Evolutionary conservation across 2,113 vertebrate genomes (phyloP), one percentile per base, ranked within the genome.

Genomic region (Caracal caracal): DNA sequence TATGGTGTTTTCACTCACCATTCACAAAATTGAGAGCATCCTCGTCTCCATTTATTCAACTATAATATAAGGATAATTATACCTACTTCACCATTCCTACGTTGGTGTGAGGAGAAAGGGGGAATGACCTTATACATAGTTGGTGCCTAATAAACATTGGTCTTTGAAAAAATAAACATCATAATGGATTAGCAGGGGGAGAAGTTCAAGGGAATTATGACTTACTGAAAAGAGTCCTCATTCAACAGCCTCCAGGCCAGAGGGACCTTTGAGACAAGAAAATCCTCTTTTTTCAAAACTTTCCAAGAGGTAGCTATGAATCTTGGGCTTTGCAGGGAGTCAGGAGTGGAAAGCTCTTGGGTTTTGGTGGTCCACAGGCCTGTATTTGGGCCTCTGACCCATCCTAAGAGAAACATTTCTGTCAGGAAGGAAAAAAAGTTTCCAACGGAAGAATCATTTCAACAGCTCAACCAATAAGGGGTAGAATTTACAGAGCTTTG

Each of bases 401-500:
- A 61, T 47, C 16, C 63, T 79, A 73, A 87, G 9, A 94, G 68
- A 95, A 79, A 82, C 73, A 15, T 82, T 91, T 95, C 63, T 70
- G 16, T 75, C 33, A 33, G 65, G 63, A 91, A 88, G 6, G 11
- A 20, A 5, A 40, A 33, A 28, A 16, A 83, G 2, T 35, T 86
- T 65, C 28, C 49, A 56, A 1, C n/a, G 15, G 49, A 88, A 92
- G 43, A 49, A 70, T 71, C 76, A 43, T 66, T 90, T 59, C 47
- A 94, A 87, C 30, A 61, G 16, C 17, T 51, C 81, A 28, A 37
- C 30, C 43, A 28, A 22, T 76, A 26, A 0, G 2, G 33, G 79
- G 30, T 35, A 22, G 30, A 51, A 10, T 15, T 63, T 35, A 51
- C 26, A 97, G 87, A 89, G 83, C 22, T 83, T 94, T 51, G 59